phyloP scores from a whole-genome alignment of 2,888 invertebrate genomes.

The Bombylius discolor region DNA sequence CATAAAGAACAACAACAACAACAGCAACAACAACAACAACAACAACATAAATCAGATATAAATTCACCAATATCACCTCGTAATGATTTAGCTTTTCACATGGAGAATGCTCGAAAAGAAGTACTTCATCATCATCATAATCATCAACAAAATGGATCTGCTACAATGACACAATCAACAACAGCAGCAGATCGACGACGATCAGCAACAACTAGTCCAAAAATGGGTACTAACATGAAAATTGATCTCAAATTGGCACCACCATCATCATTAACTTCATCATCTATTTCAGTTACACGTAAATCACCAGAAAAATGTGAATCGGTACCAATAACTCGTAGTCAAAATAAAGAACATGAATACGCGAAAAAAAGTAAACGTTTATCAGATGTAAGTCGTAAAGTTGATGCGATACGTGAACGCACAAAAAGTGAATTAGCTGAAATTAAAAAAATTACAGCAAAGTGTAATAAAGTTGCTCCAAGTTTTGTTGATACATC shows the following conservation, averaged over 20 bases:
- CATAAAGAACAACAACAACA: background rate
- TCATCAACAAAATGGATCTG: background rate
- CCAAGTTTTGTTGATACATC: slow-evolving; percentile 1
- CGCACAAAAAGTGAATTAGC: slow-evolving; percentile 32
- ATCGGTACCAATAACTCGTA: slow-evolving; percentile 14
- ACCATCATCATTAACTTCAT: too few relatives aligned
- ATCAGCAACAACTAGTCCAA: slow-evolving; percentile 21
- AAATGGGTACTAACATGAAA: slow-evolving; percentile 14
- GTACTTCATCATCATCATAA: background rate
- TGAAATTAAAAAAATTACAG: slow-evolving; percentile 33
- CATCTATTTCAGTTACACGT: background rate
- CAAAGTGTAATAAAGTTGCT: slow-evolving; percentile 20
- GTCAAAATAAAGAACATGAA: slow-evolving; percentile 18
- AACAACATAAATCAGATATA: background rate
- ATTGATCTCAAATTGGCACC: slow-evolving; percentile 4
- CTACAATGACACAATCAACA: background rate
- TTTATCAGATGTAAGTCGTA: slow-evolving; percentile 25
- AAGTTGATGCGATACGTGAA: slow-evolving; percentile 26
- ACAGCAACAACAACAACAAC: background rate
- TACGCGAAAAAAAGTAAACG: slow-evolving; percentile 19
- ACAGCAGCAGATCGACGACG: slow-evolving; percentile 18
- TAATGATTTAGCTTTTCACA: slow-evolving; percentile 23
- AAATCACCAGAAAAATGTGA: slow-evolving; percentile 12
- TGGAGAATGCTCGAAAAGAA: slow-evolving; percentile 24
- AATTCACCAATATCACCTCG: slow-evolving; percentile 12